Percentiles rank a stretch among this genome's conserved stretches.
Evolutionary conservation across 2,113 vertebrate species (phyloP).

Genomic region (Petaurus breviceps): DNA sequence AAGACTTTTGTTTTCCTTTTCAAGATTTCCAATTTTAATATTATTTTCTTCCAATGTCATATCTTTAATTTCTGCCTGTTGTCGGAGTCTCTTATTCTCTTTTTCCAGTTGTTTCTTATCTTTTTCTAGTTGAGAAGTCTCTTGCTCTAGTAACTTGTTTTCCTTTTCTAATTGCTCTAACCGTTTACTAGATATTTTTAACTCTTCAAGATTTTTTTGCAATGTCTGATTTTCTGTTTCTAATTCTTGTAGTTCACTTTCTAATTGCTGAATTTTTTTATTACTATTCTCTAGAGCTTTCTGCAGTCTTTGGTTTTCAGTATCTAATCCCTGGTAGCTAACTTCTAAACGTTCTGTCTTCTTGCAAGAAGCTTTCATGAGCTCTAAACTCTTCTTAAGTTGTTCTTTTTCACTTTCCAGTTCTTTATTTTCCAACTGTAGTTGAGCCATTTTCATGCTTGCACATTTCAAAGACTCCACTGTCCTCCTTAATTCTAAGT

Average conservation of each 20-base stretch:
- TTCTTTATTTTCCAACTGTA: constrained; percentile 95
- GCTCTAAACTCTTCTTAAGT: constrained; percentile 92
- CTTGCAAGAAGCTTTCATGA: constrained; percentile 95
- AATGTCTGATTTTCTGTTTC: constrained; percentile 96
- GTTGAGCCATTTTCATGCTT: constrained; percentile 91
- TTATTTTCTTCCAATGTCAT: constrained; percentile 94
- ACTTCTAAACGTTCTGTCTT: constrained; percentile 96
- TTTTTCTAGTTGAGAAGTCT: constrained; percentile 95
- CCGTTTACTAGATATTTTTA: constrained; percentile 98
- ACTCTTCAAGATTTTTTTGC: constrained; percentile 94
- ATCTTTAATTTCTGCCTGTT: constrained; percentile 97
- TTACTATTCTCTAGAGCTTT: constrained; percentile 96
- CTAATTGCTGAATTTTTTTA: constrained; percentile 96
- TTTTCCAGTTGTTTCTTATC: constrained; percentile 98
- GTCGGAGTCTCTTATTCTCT: constrained; percentile 96
- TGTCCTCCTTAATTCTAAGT: constrained; percentile 91
- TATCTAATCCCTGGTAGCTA: constrained; percentile 97
- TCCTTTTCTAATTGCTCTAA: constrained; percentile 96
- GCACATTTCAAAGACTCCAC: constrained; percentile 91
- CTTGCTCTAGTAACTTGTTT: constrained; percentile 94
- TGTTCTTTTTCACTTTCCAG: constrained; percentile 95
- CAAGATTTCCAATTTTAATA: constrained; percentile 90
- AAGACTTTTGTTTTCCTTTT: constrained; percentile 96
- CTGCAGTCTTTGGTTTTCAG: constrained; percentile 97
- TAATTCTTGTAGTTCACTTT: constrained; percentile 94